Conservation (phyloP, 2,888 invertebrate genomes). For the Macrosiphum euphorbiae region DNA sequence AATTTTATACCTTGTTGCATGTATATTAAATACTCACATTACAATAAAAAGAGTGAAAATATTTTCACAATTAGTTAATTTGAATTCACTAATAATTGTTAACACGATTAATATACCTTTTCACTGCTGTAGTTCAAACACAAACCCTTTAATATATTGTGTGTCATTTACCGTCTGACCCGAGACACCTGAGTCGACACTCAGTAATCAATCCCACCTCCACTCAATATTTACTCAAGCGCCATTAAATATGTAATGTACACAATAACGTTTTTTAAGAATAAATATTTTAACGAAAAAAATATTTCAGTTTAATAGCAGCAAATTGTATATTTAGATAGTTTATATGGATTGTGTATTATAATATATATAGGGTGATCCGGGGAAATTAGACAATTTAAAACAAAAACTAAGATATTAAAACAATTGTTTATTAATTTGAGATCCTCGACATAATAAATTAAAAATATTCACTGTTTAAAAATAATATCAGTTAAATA, state of each 20-base stretch:
- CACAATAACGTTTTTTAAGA: not conserved
- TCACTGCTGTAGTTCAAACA: not conserved
- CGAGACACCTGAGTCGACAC: not conserved
- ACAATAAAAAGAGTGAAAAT: not conserved
- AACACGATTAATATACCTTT: not conserved
- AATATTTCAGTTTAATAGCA: not conserved
- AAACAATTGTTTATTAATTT: not conserved
- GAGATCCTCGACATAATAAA: too few relatives aligned
- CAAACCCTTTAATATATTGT: not conserved
- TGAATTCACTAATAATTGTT: not conserved
- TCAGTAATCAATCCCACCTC: not conserved
- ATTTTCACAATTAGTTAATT: not conserved
- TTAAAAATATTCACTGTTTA: too few relatives aligned
- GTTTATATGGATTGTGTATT: not conserved
- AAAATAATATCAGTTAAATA: too few relatives aligned
- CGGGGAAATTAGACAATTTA: not conserved
- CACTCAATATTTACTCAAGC: not conserved
- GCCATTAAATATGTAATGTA: not conserved
- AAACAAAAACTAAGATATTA: not conserved
- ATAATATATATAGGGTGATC: not conserved
- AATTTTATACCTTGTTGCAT: not conserved
- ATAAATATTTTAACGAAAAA: not conserved
- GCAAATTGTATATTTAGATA: not conserved
- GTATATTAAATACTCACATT: not conserved
- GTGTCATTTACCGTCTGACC: not conserved